A percentile compares a stretch with the other conserved stretches of the same genome.
Evolutionary conservation across 2,113 vertebrate genomes (phyloP).

Genomic region (Ibidorhyncha struthersii): DNA sequence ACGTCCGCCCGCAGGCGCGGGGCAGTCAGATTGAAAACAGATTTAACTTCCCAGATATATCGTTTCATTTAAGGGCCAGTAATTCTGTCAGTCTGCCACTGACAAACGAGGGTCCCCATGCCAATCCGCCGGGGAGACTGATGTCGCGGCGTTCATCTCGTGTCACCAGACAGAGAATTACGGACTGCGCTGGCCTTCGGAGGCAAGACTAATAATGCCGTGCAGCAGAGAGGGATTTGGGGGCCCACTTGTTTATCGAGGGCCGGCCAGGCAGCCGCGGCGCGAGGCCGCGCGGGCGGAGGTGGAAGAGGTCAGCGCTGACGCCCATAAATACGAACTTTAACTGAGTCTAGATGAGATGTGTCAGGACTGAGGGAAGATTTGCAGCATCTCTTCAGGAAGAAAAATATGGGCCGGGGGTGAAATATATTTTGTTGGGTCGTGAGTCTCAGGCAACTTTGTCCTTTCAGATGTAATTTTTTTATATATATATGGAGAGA

Average conservation of each 20-base stretch:
- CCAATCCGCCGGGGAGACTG: slow-evolving; percentile 60
- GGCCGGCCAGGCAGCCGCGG: slow-evolving; percentile 30
- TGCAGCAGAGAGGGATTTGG: slow-evolving; percentile 52
- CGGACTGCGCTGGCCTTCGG: slow-evolving; percentile 81
- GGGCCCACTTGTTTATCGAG: slow-evolving; percentile 63
- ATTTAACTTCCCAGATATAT: slow-evolving; percentile 82
- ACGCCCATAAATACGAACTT: slow-evolving; percentile 74
- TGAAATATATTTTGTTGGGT: slow-evolving; percentile 56
- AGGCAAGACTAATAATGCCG: slow-evolving; percentile 70
- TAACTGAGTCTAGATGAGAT: slow-evolving; percentile 73
- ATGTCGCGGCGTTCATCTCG: slow-evolving; percentile 38
- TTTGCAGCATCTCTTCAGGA: slow-evolving; percentile 60
- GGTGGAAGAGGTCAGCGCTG: slow-evolving; percentile 70
- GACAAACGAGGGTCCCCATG: slow-evolving; percentile 76
- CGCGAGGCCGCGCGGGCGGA: slow-evolving; percentile 49
- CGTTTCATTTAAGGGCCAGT: slow-evolving; percentile 81
- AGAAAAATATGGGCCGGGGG: slow-evolving; percentile 56
- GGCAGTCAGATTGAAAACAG: slow-evolving; percentile 65
- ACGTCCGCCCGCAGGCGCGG: slow-evolving; percentile 62
- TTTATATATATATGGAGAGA: slow-evolving; percentile 1
- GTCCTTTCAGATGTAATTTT: slow-evolving; percentile 63
- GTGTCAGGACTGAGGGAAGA: slow-evolving; percentile 66
- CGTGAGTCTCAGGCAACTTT: slow-evolving; percentile 44
- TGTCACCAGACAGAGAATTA: slow-evolving; percentile 78
- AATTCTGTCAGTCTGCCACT: slow-evolving; percentile 80